phyloP scores from a whole-genome alignment of 2,888 invertebrate genomes.

The Rhyacophila evoluta region DNA sequence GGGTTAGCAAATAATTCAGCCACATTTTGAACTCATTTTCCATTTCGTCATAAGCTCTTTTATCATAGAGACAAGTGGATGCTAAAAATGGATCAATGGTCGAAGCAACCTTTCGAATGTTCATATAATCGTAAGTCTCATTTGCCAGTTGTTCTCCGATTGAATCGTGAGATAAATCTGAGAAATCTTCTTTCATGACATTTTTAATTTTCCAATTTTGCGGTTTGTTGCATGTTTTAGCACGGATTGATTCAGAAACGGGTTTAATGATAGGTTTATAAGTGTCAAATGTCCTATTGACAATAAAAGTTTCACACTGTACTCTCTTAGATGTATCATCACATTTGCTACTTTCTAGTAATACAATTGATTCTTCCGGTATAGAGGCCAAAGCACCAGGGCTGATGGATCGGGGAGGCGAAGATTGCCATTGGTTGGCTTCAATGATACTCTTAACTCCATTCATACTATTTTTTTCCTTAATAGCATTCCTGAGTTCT shows the following conservation, averaged over 20 bases:
- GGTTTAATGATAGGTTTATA: conserved; percentile 32
- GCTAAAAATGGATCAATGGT: conserved; percentile 78
- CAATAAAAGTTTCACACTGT: conserved; percentile 63
- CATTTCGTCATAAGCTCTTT: conserved; percentile 76
- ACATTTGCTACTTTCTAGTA: conserved; percentile 60
- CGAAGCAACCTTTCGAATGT: conserved; percentile 63
- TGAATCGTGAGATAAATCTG: neutral
- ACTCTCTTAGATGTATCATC: conserved; percentile 60
- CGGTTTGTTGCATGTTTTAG: conserved; percentile 58
- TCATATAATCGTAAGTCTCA: conserved; percentile 36
- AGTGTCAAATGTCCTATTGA: conserved; percentile 64
- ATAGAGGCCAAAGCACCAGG: conserved; percentile 66
- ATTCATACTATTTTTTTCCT: conserved; percentile 58
- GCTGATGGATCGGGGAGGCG: conserved; percentile 63
- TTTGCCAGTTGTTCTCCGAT: conserved; percentile 3
- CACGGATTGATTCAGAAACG: neutral
- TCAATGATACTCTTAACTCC: conserved; percentile 58
- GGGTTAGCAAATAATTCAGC: conserved; percentile 82
- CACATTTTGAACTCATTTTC: conserved; percentile 81
- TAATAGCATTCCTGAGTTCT: conserved; percentile 56
- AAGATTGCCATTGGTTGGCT: conserved; percentile 63
- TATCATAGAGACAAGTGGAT: conserved; percentile 76
- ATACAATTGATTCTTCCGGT: conserved; percentile 66
- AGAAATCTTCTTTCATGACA: neutral
- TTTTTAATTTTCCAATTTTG: conserved; percentile 55